Percentiles rank a stretch among this genome's conserved stretches.
Conservation (phyloP, 1,140 invertebrate genomes). For the Nasonia giraulti region DNA sequence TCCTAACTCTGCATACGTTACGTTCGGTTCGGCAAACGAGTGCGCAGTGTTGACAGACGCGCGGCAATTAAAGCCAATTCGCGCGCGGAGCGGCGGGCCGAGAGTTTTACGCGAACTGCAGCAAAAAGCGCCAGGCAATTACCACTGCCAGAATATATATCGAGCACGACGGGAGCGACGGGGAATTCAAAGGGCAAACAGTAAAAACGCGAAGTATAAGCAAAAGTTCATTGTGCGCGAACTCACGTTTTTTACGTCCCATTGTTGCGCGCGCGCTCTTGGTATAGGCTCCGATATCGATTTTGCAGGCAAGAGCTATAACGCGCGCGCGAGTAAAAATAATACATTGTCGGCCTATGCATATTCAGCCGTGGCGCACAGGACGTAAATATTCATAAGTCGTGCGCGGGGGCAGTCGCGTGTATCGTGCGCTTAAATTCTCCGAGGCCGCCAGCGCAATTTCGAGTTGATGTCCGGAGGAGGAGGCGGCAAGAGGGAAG, state of each 20-base stretch:
- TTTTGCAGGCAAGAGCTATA: constrained; percentile 55
- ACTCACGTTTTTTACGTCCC: background rate
- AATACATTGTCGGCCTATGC: constrained; percentile 70
- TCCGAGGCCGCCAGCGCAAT: background rate
- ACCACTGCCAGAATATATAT: background rate
- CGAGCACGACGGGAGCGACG: background rate
- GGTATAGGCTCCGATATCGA: constrained; percentile 62
- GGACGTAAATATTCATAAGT: constrained; percentile 72
- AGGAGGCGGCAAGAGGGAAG: background rate
- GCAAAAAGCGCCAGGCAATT: background rate
- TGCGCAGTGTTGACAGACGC: background rate
- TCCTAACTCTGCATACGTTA: background rate
- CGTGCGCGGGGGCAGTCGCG: constrained; percentile 37
- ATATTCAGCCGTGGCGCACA: constrained; percentile 63
- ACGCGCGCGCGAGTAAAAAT: constrained; percentile 63
- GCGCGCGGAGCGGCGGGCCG: background rate
- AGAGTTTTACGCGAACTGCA: background rate
- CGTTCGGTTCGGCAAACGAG: background rate
- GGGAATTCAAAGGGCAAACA: constrained; percentile 8
- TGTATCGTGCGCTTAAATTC: constrained; percentile 21
- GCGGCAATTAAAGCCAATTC: constrained; percentile 2
- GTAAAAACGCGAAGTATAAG: constrained; percentile 26
- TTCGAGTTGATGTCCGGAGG: constrained; percentile 7
- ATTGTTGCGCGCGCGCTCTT: constrained; percentile 1
- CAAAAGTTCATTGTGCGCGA: constrained; percentile 27